phyloP scores from a whole-genome alignment of 2,888 invertebrate species.

The Tryphoninae sp. region DNA sequence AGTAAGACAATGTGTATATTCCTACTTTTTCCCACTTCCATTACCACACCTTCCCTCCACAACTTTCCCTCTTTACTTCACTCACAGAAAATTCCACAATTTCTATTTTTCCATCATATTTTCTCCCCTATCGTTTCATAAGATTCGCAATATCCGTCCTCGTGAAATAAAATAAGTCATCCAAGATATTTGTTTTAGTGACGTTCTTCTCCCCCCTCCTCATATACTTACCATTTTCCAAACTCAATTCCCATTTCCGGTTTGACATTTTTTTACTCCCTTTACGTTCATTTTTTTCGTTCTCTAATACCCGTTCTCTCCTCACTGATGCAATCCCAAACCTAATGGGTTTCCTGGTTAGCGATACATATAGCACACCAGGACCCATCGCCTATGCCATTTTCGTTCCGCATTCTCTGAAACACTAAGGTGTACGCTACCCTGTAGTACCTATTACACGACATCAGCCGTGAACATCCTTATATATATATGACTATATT shows the following conservation, averaged over 20 bases:
- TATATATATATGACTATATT: slow-evolving; percentile 1
- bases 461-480: slow-evolving; percentile 14
- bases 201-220: background rate
- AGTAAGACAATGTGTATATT: slow-evolving; percentile 7
- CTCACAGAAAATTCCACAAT: background rate
- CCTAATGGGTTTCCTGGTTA: slow-evolving; percentile 7
- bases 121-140: slow-evolving; percentile 12
- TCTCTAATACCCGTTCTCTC: background rate
- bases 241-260: background rate
- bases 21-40: slow-evolving; percentile 26
- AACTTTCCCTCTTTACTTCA: slow-evolving; percentile 21
- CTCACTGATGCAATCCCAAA: slow-evolving; percentile 23
- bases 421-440: slow-evolving; percentile 12
- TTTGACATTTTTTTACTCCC: slow-evolving; percentile 6
- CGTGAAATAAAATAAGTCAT: background rate
- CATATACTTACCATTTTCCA: background rate
- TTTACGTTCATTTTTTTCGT: slow-evolving; percentile 7
- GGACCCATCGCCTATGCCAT: background rate
- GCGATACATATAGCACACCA: slow-evolving; percentile 21
- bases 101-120: slow-evolving; percentile 37
- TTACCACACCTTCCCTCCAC: background rate
- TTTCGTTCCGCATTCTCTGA: slow-evolving; percentile 13
- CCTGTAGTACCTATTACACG: slow-evolving; percentile 18
- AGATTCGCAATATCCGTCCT: slow-evolving; percentile 20
- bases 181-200: no score